Percentiles rank a stretch among this genome's conserved stretches.
These are phyloP conservation scores for Todiramphus chloris DNA, from an alignment of 2,113 vertebrate genomes.

Conservation along the genomic window DNA sequence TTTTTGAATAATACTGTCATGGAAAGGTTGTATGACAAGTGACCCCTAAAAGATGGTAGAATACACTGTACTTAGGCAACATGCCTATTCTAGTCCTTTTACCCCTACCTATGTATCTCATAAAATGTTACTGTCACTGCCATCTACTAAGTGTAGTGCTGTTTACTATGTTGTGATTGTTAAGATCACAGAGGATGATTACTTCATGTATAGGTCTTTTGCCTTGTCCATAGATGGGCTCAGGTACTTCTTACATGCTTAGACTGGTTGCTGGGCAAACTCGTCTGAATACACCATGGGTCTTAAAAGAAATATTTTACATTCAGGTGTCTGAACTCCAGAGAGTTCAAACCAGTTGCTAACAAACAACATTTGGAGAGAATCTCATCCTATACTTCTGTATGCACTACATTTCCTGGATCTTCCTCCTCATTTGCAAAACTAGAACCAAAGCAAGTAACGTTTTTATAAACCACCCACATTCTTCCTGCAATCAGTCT, in stretches of 20 bases:
- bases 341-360: not conserved
- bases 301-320: not conserved
- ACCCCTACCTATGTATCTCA: not conserved
- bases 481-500: not conserved
- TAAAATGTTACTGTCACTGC: not conserved
- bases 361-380: not conserved
- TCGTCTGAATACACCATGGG: not conserved
- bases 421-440: not conserved
- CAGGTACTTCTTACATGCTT: not conserved
- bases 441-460: not conserved
- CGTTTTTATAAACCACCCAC: not conserved
- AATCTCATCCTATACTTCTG: not conserved
- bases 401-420: not conserved
- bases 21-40: not conserved
- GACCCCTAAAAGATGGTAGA: not conserved
- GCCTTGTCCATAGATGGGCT: not conserved
- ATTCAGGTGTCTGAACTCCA: not conserved
- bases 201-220: not conserved
- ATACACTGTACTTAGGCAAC: accelerated
- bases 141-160: not conserved
- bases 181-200: not conserved
- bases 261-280: not conserved
- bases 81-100: not conserved
- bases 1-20: not conserved
- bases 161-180: not conserved